Base-by-base conservation (phyloP, 2,113 vertebrate genomes). In the Hydrolagus affinis region DNA sequence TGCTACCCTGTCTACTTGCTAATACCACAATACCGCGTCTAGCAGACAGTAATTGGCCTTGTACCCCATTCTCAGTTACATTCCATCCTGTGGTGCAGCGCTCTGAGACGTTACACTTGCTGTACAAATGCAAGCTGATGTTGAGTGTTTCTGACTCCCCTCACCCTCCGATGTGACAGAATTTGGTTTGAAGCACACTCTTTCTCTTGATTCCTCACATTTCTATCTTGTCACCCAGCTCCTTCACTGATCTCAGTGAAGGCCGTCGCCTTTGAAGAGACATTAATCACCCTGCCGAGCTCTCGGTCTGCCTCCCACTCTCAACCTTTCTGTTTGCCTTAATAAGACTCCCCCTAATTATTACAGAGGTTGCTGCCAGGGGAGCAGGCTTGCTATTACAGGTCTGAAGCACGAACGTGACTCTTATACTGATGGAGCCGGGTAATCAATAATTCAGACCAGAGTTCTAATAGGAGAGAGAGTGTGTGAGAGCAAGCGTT, bases 311-410 rank as follows among this genome's bases (percentile, higher is more conserved):
- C 90, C 91, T 91, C 89, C 89, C 89, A 89, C 89, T 90, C 91
- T 89, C 88, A 92, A 91, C 92, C 92, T 89, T 92, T 92, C 94
- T 94, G 95, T 95, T 93, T 91, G 87, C 93, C 94, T 96, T 98
- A 98, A 98, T 98, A 96, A 98, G 96, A 97, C 94, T 94, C 92
- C 95, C 97, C 94, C 96, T 98, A 97, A 98, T 98, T 97, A 98
- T 98, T 96, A 96, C 96, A 93, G 95, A 94, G 96, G 95, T 95
- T 95, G 94, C 93, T 94, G 95, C 94, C 90, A 89, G 93, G 94
- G 95, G 95, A 94, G 94, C 85, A 62, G 0, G 94, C 94, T 93
- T 91, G 92, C 90, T 93, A 94, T 94, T 95, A 94, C 94, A 94
- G 94, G 94, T 95, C 94, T 89, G 91, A 94, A 91, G 89, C 93